Evolutionary conservation across 2,797 vertebrate genomes (phyloP), one percentile per base, ranked within the genome.

Genomic region (Lemur catta): DNA sequence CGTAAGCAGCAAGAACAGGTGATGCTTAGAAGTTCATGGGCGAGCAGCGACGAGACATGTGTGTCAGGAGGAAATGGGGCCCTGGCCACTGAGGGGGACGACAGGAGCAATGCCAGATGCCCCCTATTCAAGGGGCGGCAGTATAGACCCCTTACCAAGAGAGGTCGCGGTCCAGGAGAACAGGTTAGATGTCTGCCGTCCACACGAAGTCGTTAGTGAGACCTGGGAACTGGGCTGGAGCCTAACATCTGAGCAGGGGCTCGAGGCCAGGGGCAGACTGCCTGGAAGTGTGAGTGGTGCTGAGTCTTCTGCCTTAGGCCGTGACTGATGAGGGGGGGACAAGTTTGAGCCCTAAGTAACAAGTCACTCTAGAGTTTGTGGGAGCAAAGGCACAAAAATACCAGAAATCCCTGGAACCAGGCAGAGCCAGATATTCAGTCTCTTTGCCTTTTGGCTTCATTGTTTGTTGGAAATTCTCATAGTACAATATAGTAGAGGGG

Each of bases 381-480:
- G 18, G 22, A 17, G 10, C 38, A 9, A 59, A 7, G 24, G 75
- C 15, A 28, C 14, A 24, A 38, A 3, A 38, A 88, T 8, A 13
- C 1, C 63, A 52, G 38, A n/a, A 61, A 82, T 55, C 28, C 52
- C 41, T 46, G 17, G 61, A 78, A 74, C 26, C 11, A 43, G 41
- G 41, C 41, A 65, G 24, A 85, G 30, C 46, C 46, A 57, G 14
- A 22, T 67, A 79, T 6, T 43, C 15, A 65, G 30, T 35, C 28
- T 24, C 4, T 41, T 48, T 28, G 2, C 7, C 22, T 74, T 84
- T 82, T 22, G 59, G 26, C 26, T 48, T 96, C 18, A 28, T 38
- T 35, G 11, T 65, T 84, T 87, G 43, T 91, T 92, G 74, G 65
- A 69, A 75, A 81, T 61, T 94, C 74, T 48, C 11, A 7, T 65